A percentile compares a stretch with the other conserved stretches of the same genome.
These are phyloP conservation scores for Drosophila sordidapex DNA, from an alignment of 2,888 invertebrate genomes.

Conservation along the genomic window DNA sequence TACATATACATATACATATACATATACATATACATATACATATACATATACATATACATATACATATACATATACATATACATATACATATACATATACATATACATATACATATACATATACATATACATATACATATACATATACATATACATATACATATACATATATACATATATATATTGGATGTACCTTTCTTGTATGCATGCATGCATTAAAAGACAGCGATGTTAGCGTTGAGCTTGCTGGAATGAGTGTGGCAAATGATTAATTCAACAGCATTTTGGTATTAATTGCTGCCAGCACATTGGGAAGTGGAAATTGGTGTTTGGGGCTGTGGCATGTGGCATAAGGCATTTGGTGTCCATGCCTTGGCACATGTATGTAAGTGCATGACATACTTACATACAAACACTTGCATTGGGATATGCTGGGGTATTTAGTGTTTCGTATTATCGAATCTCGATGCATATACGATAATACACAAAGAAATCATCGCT, in stretches of 20 bases:
- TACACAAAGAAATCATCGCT: conserved; percentile 76
- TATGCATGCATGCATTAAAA: conserved; percentile 31
- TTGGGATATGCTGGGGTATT: conserved; percentile 7
- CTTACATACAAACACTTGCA: conserved; percentile 1
- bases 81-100: too few relatives aligned
- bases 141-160: too few relatives aligned
- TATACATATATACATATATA: not conserved
- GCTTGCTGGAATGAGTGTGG: conserved; percentile 8
- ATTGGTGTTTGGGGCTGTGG: not conserved
- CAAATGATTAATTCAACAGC: conserved; percentile 10
- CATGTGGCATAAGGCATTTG: conserved; percentile 11
- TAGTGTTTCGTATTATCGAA: conserved; percentile 42
- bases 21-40: too few relatives aligned
- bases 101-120: too few relatives aligned
- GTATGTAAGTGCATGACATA: conserved; percentile 21
- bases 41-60: too few relatives aligned
- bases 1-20: too few relatives aligned
- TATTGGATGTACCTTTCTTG: conserved; percentile 18
- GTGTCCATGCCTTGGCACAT: conserved; percentile 4
- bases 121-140: too few relatives aligned
- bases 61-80: too few relatives aligned
- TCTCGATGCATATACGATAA: conserved; percentile 74
- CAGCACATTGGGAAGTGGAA: conserved; percentile 2
- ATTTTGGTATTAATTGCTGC: conserved; percentile 1
- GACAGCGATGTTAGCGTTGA: conserved; percentile 22